Evolutionary conservation across 1,140 invertebrate genomes (phyloP), one percentile per base, ranked within the genome.

Genomic region (Nasonia longicornis): DNA sequence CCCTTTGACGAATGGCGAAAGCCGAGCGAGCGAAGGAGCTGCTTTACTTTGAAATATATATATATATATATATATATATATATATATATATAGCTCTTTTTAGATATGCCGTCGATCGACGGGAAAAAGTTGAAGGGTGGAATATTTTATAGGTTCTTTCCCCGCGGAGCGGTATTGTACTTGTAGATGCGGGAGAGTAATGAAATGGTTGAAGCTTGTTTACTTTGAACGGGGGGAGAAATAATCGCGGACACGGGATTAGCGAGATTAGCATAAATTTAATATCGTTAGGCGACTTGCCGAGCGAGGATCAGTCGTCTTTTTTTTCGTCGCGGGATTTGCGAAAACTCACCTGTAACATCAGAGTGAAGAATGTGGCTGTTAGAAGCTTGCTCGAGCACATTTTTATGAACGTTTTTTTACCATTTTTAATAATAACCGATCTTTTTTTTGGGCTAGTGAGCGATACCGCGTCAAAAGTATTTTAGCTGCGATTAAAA

Each of bases 251-350:
- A 16, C n/a, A n/a, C 52, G 52, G 6, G 20, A 58, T 58, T 58
- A 58, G 52, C 14, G 52, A n/a, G 52, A 58, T 58, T 58, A 58
- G 52, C 52, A 58, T 58, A 58, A 58, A 58, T 58, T 58, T 58
- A 58, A 58, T 58, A 20, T 58, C 52, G 52, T 58, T 58, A 58
- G 52, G 52, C 3, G 52, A 58, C 52, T 58, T 58, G n/a, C 20
- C 52, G 16, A 58, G 16, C 1, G 3, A n/a, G 52, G 52, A 58
- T 58, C 14, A 58, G 52, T 4, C 7, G 26, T 26, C 26, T 26
- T 48, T 48, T 58, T 58, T 58, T 58, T 3, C 1, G 48, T 20
- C 4, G 16, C 4, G 16, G 52, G 52, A 58, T 58, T n/a, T n/a
- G 52, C 52, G 3, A n/a, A 26, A 26, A 58, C 52, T 58, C 52